Base-by-base conservation (phyloP, 2,888 invertebrate genomes). In the Choristoneura rosaceana region DNA sequence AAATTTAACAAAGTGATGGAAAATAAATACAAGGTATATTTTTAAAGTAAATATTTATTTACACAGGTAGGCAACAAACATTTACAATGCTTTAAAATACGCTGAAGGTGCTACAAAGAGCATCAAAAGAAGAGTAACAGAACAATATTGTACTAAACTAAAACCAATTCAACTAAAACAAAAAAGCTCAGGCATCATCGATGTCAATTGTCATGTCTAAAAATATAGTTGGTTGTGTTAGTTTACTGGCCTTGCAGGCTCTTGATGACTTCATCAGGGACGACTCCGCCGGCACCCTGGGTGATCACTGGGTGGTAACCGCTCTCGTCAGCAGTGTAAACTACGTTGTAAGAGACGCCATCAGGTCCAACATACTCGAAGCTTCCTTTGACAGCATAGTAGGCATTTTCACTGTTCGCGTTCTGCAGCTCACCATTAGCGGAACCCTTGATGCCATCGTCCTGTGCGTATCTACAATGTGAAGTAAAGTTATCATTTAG, bases 291-390 rank as follows among this genome's bases (percentile, higher is more conserved):
- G 10, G 34, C 47, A 7, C 68, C 68, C 38, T 68, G 68, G 60
- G 68, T 68, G 60, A n/a, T 8, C 4, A 15, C 34, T 14, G 60
- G 50, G 2, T 17, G 61, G 69, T 61, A 61, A 5, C 69, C 61
- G 38, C 41, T 69, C 41, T 69, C 61, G 25, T 61, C 69, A 9
- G 61, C 69, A 1, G 14, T 25, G 25, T 61, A 69, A 8, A 8
- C 33, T 3, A 0, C 33, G 33, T 38, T 52, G 69, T 69, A 69
- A 15, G 38, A 1, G 15, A 63, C 55, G 34, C 55, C 55, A 17
- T 94, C 91, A 14, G 93, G 92, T 8, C 86, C 94, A 2, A 92
- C 78, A 84, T 90, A 95, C n/a, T 91, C 86, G 87, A 81, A 95
- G 33, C 82, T 82, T 15, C 95, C 95, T 12, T 76, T 81, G 4